Percentiles rank a stretch among this genome's conserved stretches.
Conservation (phyloP, 2,888 invertebrate genomes). For the Lampropteryx suffumata region DNA sequence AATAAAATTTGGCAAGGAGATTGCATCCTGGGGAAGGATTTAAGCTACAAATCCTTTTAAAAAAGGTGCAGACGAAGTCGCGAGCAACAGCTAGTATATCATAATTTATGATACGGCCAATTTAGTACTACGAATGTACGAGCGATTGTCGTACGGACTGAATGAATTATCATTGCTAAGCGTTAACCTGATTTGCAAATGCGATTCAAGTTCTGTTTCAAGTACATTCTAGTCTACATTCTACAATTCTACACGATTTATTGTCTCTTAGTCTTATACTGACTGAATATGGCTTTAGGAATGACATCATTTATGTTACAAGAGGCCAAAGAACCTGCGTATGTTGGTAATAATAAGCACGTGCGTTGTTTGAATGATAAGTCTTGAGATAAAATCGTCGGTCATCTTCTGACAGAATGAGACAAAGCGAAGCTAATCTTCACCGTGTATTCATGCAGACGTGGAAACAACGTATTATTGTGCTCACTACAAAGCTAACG, state of each 20-base stretch:
- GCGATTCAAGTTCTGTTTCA: conserved; percentile 25
- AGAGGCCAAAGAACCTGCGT: conserved; percentile 27
- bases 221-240: conserved; percentile 12
- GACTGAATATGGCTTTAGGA: conserved; percentile 24
- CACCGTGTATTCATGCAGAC: conserved; percentile 55
- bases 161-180: conserved; percentile 10
- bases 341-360: conserved; percentile 31
- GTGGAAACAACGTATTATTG: conserved; percentile 62
- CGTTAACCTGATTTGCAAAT: conserved; percentile 24
- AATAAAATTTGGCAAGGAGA: no score
- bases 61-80: no score
- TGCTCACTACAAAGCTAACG: conserved; percentile 42
- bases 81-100: no score
- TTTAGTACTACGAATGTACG: neutral
- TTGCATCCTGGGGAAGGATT: no score
- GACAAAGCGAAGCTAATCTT: conserved; percentile 54
- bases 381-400: conserved; percentile 51
- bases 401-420: conserved; percentile 47
- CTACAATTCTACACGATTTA: conserved; percentile 6
- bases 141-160: conserved; percentile 5
- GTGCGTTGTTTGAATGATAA: conserved; percentile 51
- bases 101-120: no score
- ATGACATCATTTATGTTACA: conserved; percentile 36
- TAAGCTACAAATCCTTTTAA: no score
- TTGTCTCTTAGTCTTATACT: conserved; percentile 17